These are phyloP conservation scores for Drosophila colorata DNA, from an alignment of 2,888 invertebrate species.

Conservation along the genomic window DNA sequence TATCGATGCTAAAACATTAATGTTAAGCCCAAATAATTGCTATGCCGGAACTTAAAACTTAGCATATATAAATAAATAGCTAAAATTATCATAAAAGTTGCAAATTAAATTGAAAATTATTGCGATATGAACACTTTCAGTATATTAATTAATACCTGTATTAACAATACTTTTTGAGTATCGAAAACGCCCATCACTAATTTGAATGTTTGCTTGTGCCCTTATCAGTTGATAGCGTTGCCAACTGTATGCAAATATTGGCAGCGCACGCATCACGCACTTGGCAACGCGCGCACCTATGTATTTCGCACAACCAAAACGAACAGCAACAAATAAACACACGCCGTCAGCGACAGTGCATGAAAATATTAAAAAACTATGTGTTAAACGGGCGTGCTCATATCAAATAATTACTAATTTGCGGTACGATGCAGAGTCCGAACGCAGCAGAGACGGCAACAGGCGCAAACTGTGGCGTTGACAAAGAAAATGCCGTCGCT, in stretches of 20 bases:
- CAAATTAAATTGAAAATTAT: no score
- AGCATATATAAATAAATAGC: neutral
- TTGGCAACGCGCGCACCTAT: conserved; percentile 51
- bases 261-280: conserved; percentile 13
- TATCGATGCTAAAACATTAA: neutral
- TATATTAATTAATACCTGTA: neutral
- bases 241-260: conserved; percentile 30
- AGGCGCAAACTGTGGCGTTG: conserved; percentile 33
- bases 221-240: conserved; percentile 57
- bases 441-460: conserved; percentile 12
- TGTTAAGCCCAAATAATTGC: neutral
- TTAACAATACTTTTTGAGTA: neutral
- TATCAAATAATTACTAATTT: conserved; percentile 14
- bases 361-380: conserved; percentile 26
- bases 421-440: conserved; percentile 34
- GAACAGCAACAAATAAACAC: conserved; percentile 53
- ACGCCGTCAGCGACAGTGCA: conserved; percentile 18
- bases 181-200: conserved; percentile 11
- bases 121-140: no score
- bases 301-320: conserved; percentile 51
- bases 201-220: conserved; percentile 22
- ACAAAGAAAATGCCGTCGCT: conserved; percentile 37
- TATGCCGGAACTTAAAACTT: no score
- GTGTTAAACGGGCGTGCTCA: conserved; percentile 26
- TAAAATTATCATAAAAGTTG: no score